These are phyloP conservation scores for Ceryle rudis DNA, from an alignment of 2,797 vertebrate genomes.

Conservation along the genomic window DNA sequence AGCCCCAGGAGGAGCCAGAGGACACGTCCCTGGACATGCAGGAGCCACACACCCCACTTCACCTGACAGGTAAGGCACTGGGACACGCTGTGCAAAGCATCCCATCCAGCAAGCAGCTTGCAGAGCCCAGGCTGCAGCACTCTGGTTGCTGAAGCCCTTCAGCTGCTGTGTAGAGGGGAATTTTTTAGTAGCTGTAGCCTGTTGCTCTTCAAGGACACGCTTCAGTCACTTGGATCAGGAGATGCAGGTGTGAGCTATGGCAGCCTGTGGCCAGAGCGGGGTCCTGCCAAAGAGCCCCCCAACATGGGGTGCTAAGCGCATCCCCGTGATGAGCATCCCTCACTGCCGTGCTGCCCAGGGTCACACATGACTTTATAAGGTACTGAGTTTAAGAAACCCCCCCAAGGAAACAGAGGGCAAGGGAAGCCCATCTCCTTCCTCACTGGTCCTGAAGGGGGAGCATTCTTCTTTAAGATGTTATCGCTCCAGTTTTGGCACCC, in stretches of 20 bases:
- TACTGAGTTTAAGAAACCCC: neutral
- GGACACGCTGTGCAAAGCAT: neutral
- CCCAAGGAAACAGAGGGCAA: neutral
- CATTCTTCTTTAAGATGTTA: slow-evolving; percentile 44
- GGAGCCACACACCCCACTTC: neutral
- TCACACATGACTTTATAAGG: slow-evolving; percentile 31
- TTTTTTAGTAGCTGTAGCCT: neutral
- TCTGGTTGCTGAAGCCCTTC: neutral
- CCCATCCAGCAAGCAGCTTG: neutral
- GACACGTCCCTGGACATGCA: neutral
- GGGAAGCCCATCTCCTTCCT: slow-evolving; percentile 15
- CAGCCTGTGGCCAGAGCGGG: neutral
- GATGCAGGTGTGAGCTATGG: neutral
- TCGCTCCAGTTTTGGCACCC: neutral
- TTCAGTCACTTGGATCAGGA: neutral
- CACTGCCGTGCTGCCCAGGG: neutral
- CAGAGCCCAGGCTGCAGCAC: neutral
- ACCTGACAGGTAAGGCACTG: rapidly evolving
- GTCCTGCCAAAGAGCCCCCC: neutral
- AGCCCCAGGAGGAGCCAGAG: neutral
- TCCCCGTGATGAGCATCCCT: neutral
- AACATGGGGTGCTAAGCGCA: rapidly evolving
- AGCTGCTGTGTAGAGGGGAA: rapidly evolving
- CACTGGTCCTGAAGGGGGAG: slow-evolving; percentile 59
- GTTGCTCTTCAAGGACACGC: neutral